phyloP scores from a whole-genome alignment of 2,797 vertebrate genomes.

The Takifugu rubripes region DNA sequence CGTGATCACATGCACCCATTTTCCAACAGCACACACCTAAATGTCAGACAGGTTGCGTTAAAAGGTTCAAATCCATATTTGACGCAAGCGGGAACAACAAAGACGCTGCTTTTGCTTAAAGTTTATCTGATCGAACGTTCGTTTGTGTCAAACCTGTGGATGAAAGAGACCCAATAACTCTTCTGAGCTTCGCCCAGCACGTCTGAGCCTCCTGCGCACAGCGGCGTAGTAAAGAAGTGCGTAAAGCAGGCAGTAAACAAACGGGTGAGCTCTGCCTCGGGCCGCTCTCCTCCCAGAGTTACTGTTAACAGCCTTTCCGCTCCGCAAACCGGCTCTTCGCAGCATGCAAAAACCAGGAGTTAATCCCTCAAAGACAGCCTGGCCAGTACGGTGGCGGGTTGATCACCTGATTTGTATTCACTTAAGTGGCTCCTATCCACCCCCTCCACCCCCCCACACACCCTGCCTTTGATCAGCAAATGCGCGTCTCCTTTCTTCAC shows the following conservation, averaged over 20 bases:
- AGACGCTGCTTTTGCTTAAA: neutral
- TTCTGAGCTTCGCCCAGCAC: neutral
- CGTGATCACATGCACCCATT: neutral
- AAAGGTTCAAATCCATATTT: neutral
- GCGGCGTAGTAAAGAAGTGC: slow-evolving; percentile 26
- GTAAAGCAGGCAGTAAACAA: slow-evolving; percentile 52
- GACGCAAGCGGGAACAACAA: slow-evolving; percentile 8
- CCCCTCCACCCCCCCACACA: slow-evolving; percentile 10
- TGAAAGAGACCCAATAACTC: slow-evolving; percentile 7
- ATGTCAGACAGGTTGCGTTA: slow-evolving; percentile 3
- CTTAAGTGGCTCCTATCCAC: slow-evolving; percentile 39
- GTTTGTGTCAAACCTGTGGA: slow-evolving; percentile 6
- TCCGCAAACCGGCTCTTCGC: slow-evolving; percentile 38
- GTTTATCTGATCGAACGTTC: slow-evolving; percentile 21
- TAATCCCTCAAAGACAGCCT: slow-evolving; percentile 46
- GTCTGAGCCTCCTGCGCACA: slow-evolving; percentile 4
- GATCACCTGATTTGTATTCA: slow-evolving; percentile 65
- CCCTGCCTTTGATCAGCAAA: slow-evolving; percentile 9
- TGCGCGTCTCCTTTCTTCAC: slow-evolving; percentile 23
- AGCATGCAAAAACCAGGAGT: slow-evolving; percentile 54
- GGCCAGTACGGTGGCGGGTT: slow-evolving; percentile 56
- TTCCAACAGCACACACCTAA: neutral
- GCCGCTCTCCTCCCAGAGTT: slow-evolving; percentile 49
- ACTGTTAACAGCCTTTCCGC: slow-evolving; percentile 46
- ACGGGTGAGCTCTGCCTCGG: slow-evolving; percentile 54